phyloP scores from a whole-genome alignment of 2,113 vertebrate genomes.

The Tenebrosternarchus preto region DNA sequence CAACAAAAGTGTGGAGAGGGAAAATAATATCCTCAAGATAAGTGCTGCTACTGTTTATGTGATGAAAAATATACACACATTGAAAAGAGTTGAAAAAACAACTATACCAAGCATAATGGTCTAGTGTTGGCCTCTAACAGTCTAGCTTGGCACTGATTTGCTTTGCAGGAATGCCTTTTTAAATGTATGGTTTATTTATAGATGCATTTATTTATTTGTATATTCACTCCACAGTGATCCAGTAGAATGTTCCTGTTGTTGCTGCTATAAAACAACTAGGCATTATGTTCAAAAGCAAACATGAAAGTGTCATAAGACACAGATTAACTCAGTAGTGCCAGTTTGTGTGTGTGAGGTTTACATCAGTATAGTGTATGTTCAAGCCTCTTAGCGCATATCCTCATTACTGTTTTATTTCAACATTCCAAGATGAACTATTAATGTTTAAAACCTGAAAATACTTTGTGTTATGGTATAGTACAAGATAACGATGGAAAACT shows the following conservation, averaged over 20 bases:
- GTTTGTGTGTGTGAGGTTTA: too few relatives aligned
- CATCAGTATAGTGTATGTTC: constrained; percentile 53
- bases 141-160: background rate
- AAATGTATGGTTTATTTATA: too few relatives aligned
- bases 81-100: background rate
- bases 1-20: constrained; percentile 45
- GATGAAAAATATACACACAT: background rate
- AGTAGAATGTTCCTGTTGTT: too few relatives aligned
- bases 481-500: constrained; percentile 49
- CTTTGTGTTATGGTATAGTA: constrained; percentile 45
- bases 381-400: constrained; percentile 46
- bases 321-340: too few relatives aligned
- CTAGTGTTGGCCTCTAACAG: background rate
- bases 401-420: constrained; percentile 62
- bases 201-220: too few relatives aligned
- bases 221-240: too few relatives aligned
- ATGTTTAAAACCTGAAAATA: constrained; percentile 64
- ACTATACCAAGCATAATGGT: background rate
- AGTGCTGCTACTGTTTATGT: background rate
- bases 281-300: too few relatives aligned
- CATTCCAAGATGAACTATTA: constrained; percentile 65
- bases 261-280: too few relatives aligned
- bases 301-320: too few relatives aligned
- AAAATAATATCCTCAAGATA: background rate
- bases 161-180: background rate